Conservation (phyloP, 1,140 invertebrate genomes). For the Platyscapa corneri region DNA sequence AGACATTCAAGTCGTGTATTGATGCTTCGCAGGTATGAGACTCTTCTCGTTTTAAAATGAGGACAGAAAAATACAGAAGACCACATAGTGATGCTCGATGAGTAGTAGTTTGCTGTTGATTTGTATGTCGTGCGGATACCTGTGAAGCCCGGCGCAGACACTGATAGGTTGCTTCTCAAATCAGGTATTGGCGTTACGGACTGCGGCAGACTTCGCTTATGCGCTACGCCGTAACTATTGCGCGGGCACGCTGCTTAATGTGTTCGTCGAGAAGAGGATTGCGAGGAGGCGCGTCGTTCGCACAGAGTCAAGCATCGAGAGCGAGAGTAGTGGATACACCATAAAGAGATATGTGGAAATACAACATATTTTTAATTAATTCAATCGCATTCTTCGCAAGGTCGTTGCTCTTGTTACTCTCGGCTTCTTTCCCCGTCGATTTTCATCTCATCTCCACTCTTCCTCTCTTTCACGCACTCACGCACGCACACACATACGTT, state of each 20-base stretch:
- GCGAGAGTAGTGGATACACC: conserved; percentile 63
- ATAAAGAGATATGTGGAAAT: conserved; percentile 71
- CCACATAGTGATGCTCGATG: conserved; percentile 50
- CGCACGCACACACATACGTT: too few relatives aligned
- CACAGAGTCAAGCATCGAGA: conserved; percentile 70
- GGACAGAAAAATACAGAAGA: conserved; percentile 36
- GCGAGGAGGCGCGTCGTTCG: conserved; percentile 58
- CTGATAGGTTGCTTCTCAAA: conserved; percentile 85
- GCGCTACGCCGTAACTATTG: conserved; percentile 89
- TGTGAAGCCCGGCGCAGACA: conserved; percentile 78
- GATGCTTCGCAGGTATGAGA: conserved; percentile 7
- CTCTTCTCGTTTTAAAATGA: conserved; percentile 41
- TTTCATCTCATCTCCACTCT: background rate
- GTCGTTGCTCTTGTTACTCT: conserved; percentile 3
- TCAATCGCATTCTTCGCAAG: conserved; percentile 14
- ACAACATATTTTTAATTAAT: conserved; percentile 65
- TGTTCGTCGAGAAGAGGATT: conserved; percentile 63
- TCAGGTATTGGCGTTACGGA: conserved; percentile 87
- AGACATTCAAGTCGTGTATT: conserved; percentile 26
- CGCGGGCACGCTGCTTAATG: conserved; percentile 75
- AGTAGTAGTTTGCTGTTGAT: conserved; percentile 41
- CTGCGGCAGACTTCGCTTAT: conserved; percentile 87
- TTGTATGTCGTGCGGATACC: conserved; percentile 70
- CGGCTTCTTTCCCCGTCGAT: background rate
- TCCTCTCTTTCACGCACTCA: background rate